A percentile compares a stretch with the other conserved stretches of the same genome.
These are phyloP conservation scores for Enteromius argenteus DNA, from an alignment of 2,797 vertebrate species.

Conservation along the genomic window DNA sequence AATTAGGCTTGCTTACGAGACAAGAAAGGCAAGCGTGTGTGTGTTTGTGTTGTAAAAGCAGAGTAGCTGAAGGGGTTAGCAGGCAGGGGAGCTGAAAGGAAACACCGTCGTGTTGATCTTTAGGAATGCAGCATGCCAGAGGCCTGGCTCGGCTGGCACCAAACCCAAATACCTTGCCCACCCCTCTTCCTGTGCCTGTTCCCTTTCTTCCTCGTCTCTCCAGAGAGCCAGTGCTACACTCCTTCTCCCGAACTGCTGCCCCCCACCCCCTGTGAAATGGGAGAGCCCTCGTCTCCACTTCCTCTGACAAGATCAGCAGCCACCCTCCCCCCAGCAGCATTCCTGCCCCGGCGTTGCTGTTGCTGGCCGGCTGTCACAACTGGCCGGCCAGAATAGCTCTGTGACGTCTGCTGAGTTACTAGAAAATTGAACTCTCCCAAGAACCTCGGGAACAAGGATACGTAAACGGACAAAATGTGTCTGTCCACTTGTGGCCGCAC, in stretches of 20 bases:
- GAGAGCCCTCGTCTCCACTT: constrained; percentile 79
- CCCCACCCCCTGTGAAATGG: constrained; percentile 72
- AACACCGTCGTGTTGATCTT: constrained; percentile 83
- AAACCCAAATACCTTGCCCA: constrained; percentile 78
- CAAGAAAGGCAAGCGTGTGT: constrained; percentile 31
- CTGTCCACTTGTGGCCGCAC: constrained; percentile 39
- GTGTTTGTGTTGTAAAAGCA: constrained; percentile 41
- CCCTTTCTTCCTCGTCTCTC: constrained; percentile 57
- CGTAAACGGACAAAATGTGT: constrained; percentile 60
- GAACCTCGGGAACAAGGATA: constrained; percentile 71
- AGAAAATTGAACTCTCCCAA: constrained; percentile 75
- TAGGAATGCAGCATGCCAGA: constrained; percentile 81
- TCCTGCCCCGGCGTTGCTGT: constrained; percentile 75
- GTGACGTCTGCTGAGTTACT: constrained; percentile 79
- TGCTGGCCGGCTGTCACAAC: constrained; percentile 81
- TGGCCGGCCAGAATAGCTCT: constrained; percentile 79
- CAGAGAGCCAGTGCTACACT: constrained; percentile 45
- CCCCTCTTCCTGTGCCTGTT: constrained; percentile 67
- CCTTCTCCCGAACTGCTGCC: constrained; percentile 59
- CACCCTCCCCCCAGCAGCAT: constrained; percentile 70
- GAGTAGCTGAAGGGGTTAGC: constrained; percentile 37
- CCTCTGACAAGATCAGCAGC: constrained; percentile 75
- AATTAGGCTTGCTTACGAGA: constrained; percentile 43
- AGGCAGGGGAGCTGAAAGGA: constrained; percentile 76
- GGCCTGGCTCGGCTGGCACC: constrained; percentile 81